These are phyloP conservation scores for Drosophila formosana DNA, from an alignment of 2,888 invertebrate genomes.

Conservation along the genomic window DNA sequence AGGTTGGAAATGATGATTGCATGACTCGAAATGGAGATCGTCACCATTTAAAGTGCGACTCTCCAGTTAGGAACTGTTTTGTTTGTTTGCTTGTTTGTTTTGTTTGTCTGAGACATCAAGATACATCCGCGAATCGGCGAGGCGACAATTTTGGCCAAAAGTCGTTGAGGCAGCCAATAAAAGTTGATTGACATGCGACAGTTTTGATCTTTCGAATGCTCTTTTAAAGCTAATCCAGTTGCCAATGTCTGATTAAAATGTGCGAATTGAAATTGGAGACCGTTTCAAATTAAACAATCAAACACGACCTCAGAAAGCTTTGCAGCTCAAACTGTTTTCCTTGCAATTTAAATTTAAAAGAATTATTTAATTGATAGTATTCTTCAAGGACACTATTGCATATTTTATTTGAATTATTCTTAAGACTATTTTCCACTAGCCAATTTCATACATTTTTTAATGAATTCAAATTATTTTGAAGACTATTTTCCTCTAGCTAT, in stretches of 20 bases:
- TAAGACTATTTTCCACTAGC: too few relatives aligned
- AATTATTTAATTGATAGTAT: too few relatives aligned
- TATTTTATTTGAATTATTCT: too few relatives aligned
- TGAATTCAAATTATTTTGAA: too few relatives aligned
- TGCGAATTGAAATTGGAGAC: neutral
- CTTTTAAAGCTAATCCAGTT: neutral
- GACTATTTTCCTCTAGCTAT: too few relatives aligned
- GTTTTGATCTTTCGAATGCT: neutral
- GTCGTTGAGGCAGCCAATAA: neutral
- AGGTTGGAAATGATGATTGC: conserved; percentile 20
- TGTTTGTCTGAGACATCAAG: neutral
- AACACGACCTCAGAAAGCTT: too few relatives aligned
- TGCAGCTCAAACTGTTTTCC: too few relatives aligned
- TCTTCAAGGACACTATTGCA: too few relatives aligned
- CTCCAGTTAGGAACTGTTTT: neutral
- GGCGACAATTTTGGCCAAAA: conserved; percentile 16
- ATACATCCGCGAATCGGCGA: conserved; percentile 27
- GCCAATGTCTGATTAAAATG: neutral
- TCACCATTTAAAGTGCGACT: conserved; percentile 4
- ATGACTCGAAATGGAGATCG: conserved; percentile 23
- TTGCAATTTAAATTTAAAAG: too few relatives aligned
- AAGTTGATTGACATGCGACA: conserved; percentile 10
- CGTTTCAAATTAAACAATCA: neutral
- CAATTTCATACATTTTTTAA: too few relatives aligned
- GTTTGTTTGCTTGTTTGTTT: too few relatives aligned